A percentile compares a stretch with the other conserved stretches of the same genome.
Evolutionary conservation across 2,797 vertebrate species (phyloP).

Genomic region (Amniataba percoides): DNA sequence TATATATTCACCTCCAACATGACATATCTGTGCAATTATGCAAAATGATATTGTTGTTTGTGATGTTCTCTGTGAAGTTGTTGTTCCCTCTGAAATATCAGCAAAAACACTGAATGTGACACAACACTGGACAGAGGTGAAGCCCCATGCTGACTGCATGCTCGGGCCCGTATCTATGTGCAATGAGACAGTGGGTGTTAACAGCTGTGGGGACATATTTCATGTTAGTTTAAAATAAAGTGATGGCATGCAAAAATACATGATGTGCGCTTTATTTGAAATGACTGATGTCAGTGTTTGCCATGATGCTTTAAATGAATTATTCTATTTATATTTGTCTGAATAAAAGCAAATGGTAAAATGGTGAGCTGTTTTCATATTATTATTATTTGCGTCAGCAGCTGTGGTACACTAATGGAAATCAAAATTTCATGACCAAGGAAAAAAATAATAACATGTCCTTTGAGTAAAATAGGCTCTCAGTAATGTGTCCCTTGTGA

Average conservation of each 20-base stretch:
- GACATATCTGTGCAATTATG: constrained; percentile 7
- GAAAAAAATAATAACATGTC: not conserved
- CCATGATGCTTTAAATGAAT: constrained; percentile 26
- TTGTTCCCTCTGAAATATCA: constrained; percentile 24
- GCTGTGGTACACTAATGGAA: not conserved
- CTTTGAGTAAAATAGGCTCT: not conserved
- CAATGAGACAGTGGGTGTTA: constrained; percentile 4
- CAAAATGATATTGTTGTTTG: constrained; percentile 26
- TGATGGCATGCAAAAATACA: constrained; percentile 32
- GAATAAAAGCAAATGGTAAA: constrained; percentile 60
- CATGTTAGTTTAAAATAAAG: constrained; percentile 3
- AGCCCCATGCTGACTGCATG: constrained; percentile 21
- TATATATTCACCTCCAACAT: not conserved
- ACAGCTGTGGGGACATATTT: constrained; percentile 9
- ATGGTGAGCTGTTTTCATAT: not conserved
- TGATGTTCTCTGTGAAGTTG: constrained; percentile 1
- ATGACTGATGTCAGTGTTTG: constrained; percentile 26
- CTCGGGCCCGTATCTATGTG: constrained; percentile 3
- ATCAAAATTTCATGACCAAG: not conserved
- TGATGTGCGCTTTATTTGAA: constrained; percentile 38
- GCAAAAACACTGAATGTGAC: constrained; percentile 11
- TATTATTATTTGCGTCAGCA: not conserved
- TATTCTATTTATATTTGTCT: constrained; percentile 39
- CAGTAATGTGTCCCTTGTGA: not conserved
- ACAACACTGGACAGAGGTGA: constrained; percentile 7